These are phyloP conservation scores for Chrysolina oricalcia DNA, from an alignment of 2,888 invertebrate genomes.

Conservation along the genomic window DNA sequence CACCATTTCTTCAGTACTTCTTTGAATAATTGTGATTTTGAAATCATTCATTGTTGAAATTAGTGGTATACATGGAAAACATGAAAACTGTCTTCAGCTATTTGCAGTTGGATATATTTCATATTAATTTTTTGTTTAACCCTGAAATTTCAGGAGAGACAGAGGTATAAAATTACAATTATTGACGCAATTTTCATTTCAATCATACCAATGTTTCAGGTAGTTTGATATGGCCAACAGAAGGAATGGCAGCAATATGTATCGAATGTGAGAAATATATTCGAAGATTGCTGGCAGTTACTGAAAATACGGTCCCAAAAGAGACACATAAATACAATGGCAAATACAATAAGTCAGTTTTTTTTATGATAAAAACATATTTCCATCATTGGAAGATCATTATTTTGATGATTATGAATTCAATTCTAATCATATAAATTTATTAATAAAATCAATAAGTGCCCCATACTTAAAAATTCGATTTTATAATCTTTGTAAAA, in stretches of 20 bases:
- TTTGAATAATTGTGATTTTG: not conserved
- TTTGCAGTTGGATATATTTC: too few relatives aligned
- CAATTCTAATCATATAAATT: too few relatives aligned
- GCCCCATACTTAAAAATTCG: too few relatives aligned
- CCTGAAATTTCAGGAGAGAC: too few relatives aligned
- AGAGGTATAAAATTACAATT: constrained; percentile 1
- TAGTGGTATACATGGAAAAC: too few relatives aligned
- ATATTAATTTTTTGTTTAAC: too few relatives aligned
- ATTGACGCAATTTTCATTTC: not conserved
- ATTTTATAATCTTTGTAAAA: too few relatives aligned
- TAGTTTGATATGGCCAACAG: not conserved
- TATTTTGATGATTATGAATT: too few relatives aligned
- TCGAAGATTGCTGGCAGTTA: constrained; percentile 4
- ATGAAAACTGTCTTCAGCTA: too few relatives aligned
- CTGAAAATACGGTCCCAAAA: not conserved
- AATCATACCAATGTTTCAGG: not conserved
- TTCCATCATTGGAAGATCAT: constrained; percentile 10
- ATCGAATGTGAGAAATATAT: constrained; percentile 22
- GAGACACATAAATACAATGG: too few relatives aligned
- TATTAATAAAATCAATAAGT: too few relatives aligned
- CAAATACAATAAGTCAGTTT: constrained; percentile 13
- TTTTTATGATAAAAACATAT: constrained; percentile 23
- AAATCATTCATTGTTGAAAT: constrained; percentile 29
- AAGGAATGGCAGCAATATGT: too few relatives aligned
- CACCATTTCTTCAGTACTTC: constrained; percentile 5